Conservation (phyloP, 2,113 vertebrate species). For the Potamarius usumacintae region DNA sequence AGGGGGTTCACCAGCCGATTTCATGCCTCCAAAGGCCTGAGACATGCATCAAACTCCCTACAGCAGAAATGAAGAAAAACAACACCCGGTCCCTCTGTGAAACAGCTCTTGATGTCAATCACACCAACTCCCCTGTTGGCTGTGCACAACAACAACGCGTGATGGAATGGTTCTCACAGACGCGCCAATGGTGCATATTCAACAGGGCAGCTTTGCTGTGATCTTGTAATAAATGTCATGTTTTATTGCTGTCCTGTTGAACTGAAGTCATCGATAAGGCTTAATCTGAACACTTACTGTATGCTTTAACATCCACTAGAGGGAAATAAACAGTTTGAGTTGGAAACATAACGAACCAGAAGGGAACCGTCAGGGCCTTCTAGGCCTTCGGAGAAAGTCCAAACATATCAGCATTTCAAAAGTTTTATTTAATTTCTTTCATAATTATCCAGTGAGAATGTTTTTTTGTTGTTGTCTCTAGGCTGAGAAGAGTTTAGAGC, state of each 20-base stretch:
- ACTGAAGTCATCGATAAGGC: constrained; percentile 22
- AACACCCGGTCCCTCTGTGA: neutral
- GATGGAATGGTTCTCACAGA: constrained; percentile 44
- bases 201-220: constrained; percentile 19
- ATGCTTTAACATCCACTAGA: constrained; percentile 28
- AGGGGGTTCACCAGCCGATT: constrained; percentile 44
- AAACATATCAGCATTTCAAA: no score
- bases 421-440: no score
- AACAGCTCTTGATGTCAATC: constrained; percentile 50
- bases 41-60: constrained; percentile 45
- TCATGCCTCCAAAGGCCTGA: constrained; percentile 39
- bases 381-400: no score
- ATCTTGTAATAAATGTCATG: constrained; percentile 52
- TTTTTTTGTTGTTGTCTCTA: no score
- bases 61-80: constrained; percentile 25
- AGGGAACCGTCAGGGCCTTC: no score
- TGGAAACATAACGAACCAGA: neutral
- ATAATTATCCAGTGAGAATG: no score
- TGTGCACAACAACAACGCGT: neutral
- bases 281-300: neutral
- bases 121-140: constrained; percentile 19
- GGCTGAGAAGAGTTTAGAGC: no score
- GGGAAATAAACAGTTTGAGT: neutral
- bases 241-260: constrained; percentile 36
- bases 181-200: constrained; percentile 30